A percentile compares a stretch with the other conserved stretches of the same genome.
Conservation (phyloP, 2,113 vertebrate species). For the Clupea harengus region DNA sequence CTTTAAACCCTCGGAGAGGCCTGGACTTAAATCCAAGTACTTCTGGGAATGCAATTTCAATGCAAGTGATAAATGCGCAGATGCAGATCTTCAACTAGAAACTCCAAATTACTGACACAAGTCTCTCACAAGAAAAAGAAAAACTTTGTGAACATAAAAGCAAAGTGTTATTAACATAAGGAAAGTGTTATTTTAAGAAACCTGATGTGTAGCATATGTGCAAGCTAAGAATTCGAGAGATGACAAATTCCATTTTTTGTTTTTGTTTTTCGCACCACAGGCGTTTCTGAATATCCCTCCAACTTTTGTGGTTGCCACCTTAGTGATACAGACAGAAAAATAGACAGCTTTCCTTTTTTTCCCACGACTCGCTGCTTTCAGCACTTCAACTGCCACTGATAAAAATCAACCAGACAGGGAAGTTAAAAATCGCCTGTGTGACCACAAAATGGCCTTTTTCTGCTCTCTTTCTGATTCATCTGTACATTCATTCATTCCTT, state of each 20-base stretch:
- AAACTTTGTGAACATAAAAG: not conserved
- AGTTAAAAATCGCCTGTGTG: not conserved
- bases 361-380: not conserved
- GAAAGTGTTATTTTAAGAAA: too few relatives aligned
- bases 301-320: not conserved
- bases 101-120: not conserved
- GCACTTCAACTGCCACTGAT: not conserved
- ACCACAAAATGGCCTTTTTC: too few relatives aligned
- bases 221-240: too few relatives aligned
- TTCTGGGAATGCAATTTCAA: not conserved
- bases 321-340: not conserved
- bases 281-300: too few relatives aligned
- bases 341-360: not conserved
- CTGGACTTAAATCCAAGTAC: not conserved
- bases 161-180: too few relatives aligned
- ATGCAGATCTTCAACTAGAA: not conserved
- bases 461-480: too few relatives aligned
- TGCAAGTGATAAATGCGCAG: not conserved
- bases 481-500: too few relatives aligned
- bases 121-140: not conserved
- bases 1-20: not conserved
- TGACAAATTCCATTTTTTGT: too few relatives aligned
- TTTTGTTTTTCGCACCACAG: too few relatives aligned
- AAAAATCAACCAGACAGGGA: not conserved
- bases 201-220: too few relatives aligned